Evolutionary conservation across 2,888 invertebrate genomes (phyloP), one percentile per base, ranked within the genome.

Genomic region (Siphlonurus alternatus): DNA sequence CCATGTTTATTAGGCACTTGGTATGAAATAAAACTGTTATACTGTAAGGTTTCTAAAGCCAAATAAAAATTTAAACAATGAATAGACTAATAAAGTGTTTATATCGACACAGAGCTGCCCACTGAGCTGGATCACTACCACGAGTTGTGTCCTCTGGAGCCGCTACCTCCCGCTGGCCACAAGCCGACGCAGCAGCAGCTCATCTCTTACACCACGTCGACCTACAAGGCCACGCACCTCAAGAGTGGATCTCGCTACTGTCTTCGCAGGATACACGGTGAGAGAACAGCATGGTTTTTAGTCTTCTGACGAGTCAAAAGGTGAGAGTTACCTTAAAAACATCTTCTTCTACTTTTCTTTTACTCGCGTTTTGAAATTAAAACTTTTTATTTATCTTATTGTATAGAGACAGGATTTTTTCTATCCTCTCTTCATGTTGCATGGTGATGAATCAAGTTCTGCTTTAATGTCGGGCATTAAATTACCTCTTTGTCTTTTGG

Each of bases 71-170:
- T n/a, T n/a, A n/a, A n/a, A n/a, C n/a, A n/a, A n/a, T n/a, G n/a
- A n/a, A n/a, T n/a, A n/a, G n/a, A n/a, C n/a, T n/a, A n/a, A n/a
- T n/a, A n/a, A n/a, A n/a, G n/a, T n/a, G n/a, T n/a, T n/a, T n/a
- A n/a, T n/a, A n/a, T n/a, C n/a, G n/a, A 15, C 15, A 38, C 19
- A 83, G 91, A 90, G 72, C 76, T 96, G 69, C 97, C 96, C 0
- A 80, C 83, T 68, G 89, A 89, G 74, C 88, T 97, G 66, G 96
- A 95, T 73, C 89, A 89, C 76, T 97, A 94, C 76, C 86, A 91
- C 68, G 89, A 92, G 68, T 76, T 97, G 69, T 86, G 85, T 70
- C 94, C 95, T 0, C 75, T 97, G 65, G 96, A 97, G 77, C 80
- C 83, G 20, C 76, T 81, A 63, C 61, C 59, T 18, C 61, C 61